Base-by-base conservation (phyloP, 2,797 vertebrate species). In the Gadopsis marmoratus region DNA sequence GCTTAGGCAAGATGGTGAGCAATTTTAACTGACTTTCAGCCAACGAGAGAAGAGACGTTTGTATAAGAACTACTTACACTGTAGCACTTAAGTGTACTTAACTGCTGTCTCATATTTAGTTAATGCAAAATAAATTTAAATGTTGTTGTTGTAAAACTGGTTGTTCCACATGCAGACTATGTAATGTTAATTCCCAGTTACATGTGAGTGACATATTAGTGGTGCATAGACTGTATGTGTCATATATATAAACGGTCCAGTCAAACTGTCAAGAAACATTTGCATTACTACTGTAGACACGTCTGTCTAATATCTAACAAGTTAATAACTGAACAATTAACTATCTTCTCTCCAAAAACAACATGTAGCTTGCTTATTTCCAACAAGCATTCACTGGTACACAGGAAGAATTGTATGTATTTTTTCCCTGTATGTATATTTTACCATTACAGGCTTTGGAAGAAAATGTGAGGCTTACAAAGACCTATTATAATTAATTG, bases 1-100 rank as follows among this genome's bases (percentile, higher is more conserved):
- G 72, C 74, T 51, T 3, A 14, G 59, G 59, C 65, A 23, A 72
- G 63, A 67, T 69, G 59, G 58, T 81, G 70, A 78, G 62, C 69
- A 17, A 31, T 78, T 78, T 68, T 29, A 70, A 73, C 1, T 54
- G 59, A 70, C 10, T 26, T 31, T 31, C 16, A 59, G 74, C 33
- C 76, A 76, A 86, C 35, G 73, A 65, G 37, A 76, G 35, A 53
- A 12, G 4, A 62, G 5, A 56, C n/a, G 41, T 75, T n/a, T 39
- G 70, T 43, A 8, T 39, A 29, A 39, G 17, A 55, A 31, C 51
- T 51, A 69, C 21, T n/a, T 11, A 26, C 26, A 26, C 26, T 26
- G 26, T 26, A 26, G 26, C 26, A 26, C 26, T 26, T 26, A 26
- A 26, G 26, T 26, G 26, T 26, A 26, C 26, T 26, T 26, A 26